phyloP scores from a whole-genome alignment of 2,888 invertebrate genomes.

The Pinctada fucata region DNA sequence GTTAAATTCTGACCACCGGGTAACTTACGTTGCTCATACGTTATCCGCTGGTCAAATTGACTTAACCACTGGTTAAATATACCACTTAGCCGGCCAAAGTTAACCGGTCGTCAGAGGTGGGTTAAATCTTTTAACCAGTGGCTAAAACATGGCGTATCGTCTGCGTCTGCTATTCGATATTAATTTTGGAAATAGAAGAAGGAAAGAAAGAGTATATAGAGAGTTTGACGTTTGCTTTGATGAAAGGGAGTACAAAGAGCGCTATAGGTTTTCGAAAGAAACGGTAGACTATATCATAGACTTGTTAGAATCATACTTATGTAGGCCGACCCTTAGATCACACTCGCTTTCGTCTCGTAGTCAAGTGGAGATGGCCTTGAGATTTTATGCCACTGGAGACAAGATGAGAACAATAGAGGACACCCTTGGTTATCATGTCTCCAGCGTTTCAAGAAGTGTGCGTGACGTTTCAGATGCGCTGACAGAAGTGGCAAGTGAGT shows the following conservation, averaged over 20 bases:
- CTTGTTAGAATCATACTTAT: slow-evolving; percentile 8
- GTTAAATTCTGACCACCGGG: not conserved
- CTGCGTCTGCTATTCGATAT: not conserved
- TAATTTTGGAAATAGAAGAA: not conserved
- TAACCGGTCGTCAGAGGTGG: not conserved
- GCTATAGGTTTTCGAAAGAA: not conserved
- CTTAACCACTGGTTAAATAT: not conserved
- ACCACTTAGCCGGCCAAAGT: not conserved
- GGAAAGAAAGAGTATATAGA: not conserved
- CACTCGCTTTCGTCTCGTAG: not conserved
- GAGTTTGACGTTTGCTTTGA: not conserved
- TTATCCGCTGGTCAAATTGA: not conserved
- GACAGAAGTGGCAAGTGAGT: not conserved
- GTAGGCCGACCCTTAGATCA: not conserved
- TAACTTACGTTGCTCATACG: not conserved
- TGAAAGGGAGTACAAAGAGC: not conserved
- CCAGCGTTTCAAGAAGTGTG: slow-evolving; percentile 1
- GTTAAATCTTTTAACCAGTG: not conserved
- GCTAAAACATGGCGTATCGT: not conserved
- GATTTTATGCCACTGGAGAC: slow-evolving; percentile 13
- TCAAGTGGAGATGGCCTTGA: not conserved
- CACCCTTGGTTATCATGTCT: slow-evolving; percentile 1
- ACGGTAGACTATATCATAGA: not conserved
- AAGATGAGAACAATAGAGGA: slow-evolving; percentile 8
- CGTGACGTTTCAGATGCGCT: slow-evolving; percentile 10